These are phyloP conservation scores for Chelonus formosanus DNA, from an alignment of 2,888 invertebrate genomes.

Conservation along the genomic window DNA sequence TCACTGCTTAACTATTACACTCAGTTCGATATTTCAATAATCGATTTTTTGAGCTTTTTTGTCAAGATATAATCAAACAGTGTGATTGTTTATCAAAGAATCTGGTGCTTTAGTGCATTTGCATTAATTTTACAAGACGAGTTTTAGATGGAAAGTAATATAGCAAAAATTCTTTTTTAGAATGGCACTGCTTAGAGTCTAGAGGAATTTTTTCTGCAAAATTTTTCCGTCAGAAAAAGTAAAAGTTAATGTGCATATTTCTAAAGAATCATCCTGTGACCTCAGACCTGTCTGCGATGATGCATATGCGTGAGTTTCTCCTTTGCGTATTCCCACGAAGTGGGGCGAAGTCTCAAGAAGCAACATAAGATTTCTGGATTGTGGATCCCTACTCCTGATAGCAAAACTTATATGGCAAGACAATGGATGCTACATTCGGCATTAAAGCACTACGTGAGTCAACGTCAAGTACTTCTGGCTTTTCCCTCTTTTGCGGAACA, in stretches of 20 bases:
- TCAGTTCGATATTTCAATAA: too few species aligned
- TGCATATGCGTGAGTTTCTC: slow-evolving; percentile 51
- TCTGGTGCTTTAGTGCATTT: too few species aligned
- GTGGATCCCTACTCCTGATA: slow-evolving; percentile 59
- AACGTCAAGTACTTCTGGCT: slow-evolving; percentile 31
- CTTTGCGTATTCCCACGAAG: slow-evolving; percentile 40
- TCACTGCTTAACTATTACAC: too few species aligned
- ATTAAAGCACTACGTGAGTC: slow-evolving; percentile 62
- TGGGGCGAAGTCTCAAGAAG: slow-evolving; percentile 14
- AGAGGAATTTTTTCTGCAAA: too few species aligned
- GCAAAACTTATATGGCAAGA: slow-evolving; percentile 59
- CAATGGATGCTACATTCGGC: slow-evolving; percentile 60
- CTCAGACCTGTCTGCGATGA: slow-evolving; percentile 29
- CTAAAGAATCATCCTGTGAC: slow-evolving; percentile 5
- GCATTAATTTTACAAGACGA: too few species aligned
- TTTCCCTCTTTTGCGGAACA: slow-evolving; percentile 7
- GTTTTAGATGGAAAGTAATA: too few species aligned
- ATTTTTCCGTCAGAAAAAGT: slow-evolving; percentile 1
- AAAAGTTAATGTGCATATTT: slow-evolving; percentile 21
- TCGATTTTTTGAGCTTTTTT: too few species aligned
- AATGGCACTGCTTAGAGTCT: too few species aligned
- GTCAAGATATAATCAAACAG: too few species aligned
- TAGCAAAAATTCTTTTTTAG: too few species aligned
- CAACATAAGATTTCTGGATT: slow-evolving; percentile 57
- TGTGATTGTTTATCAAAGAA: too few species aligned